Conservation (phyloP, 2,113 vertebrate species). For the Corapipo altera region DNA sequence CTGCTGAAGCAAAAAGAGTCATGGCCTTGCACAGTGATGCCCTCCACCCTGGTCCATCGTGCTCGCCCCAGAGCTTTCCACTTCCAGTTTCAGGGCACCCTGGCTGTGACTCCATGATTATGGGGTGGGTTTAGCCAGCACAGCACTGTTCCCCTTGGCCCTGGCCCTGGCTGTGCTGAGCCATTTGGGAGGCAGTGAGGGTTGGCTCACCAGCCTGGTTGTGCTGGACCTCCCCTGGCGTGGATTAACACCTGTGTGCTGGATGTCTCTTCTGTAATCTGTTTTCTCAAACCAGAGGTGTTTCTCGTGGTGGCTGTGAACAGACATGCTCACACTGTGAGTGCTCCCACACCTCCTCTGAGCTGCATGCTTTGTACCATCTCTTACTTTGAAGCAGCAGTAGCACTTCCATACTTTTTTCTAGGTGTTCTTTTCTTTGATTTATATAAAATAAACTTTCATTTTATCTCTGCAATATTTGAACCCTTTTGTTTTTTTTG, state of each 20-base stretch:
- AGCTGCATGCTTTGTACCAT: neutral
- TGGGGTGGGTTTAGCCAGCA: neutral
- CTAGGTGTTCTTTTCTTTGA: neutral
- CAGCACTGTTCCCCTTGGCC: neutral
- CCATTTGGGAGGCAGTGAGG: rapidly evolving
- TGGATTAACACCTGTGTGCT: neutral
- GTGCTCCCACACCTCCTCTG: neutral
- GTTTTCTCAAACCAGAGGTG: neutral
- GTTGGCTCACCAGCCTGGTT: neutral
- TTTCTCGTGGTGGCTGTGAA: neutral
- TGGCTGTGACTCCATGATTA: rapidly evolving
- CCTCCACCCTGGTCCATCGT: neutral
- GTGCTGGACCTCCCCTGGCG: neutral
- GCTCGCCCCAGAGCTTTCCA: neutral
- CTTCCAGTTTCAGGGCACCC: neutral
- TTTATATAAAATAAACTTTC: neutral
- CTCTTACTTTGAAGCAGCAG: neutral
- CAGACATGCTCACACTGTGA: rapidly evolving
- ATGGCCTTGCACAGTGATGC: rapidly evolving
- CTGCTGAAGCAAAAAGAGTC: neutral
- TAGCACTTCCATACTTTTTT: neutral
- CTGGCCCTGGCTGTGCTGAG: neutral
- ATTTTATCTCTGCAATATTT: neutral
- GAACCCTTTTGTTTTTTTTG: neutral
- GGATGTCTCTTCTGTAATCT: neutral